A percentile compares a stretch with the other conserved stretches of the same genome.
Conservation (phyloP, 2,113 vertebrate genomes). For the cat (Felis catus) region F.catus_Fca126_mat1.0 CM031418.1:141797001-141797500, state of each 20-base stretch:
- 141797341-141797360: background rate
- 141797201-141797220: background rate
- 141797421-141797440: slow-evolving; percentile 93
- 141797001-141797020: slow-evolving; percentile 97
- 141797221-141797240: background rate
- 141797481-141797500: slow-evolving; percentile 95
- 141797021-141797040: fast-evolving
- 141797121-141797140: no score
- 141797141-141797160: no score
- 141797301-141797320: background rate
- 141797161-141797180: background rate
- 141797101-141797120: background rate
- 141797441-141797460: slow-evolving; percentile 96
- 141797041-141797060: fast-evolving
- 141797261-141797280: background rate
- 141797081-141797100: fast-evolving
- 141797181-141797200: background rate
- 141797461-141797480: slow-evolving; percentile 96
- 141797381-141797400: background rate
- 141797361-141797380: background rate
- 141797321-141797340: background rate
- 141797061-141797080: background rate
- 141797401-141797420: slow-evolving; percentile 18
- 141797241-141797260: background rate
- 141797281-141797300: background rate